A percentile compares a stretch with the other conserved stretches of the same genome.
Evolutionary conservation across 2,888 invertebrate genomes (phyloP).

Genomic region (Entomobrya proxima): DNA sequence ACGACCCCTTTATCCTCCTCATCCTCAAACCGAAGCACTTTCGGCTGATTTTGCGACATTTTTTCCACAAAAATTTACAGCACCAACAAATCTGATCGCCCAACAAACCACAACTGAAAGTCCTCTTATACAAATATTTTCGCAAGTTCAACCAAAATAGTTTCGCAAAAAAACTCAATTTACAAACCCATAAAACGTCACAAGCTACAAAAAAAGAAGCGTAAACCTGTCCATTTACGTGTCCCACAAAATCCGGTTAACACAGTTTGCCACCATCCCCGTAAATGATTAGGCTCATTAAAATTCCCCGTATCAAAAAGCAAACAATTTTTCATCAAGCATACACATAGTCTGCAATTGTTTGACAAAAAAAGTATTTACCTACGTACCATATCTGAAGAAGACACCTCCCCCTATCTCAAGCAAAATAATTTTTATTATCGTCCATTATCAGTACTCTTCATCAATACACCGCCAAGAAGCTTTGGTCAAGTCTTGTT

Average conservation of each 20-base stretch:
- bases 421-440: background rate
- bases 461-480: slow-evolving; percentile 36
- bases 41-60: slow-evolving; percentile 30
- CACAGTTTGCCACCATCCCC: background rate
- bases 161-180: slow-evolving; percentile 2
- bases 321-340: background rate
- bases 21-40: slow-evolving; percentile 10
- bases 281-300: no score
- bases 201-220: background rate
- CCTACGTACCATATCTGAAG: background rate
- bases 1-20: slow-evolving; percentile 33
- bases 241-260: background rate
- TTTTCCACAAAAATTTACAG: no score
- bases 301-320: no score
- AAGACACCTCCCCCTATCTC: slow-evolving; percentile 9
- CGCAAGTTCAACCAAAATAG: no score
- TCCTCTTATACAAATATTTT: no score
- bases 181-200: background rate
- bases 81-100: background rate
- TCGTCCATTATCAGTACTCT: slow-evolving; percentile 41
- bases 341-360: background rate
- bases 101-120: no score
- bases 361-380: slow-evolving; percentile 12
- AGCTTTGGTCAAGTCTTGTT: slow-evolving; percentile 27
- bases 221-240: slow-evolving; percentile 15